These are phyloP conservation scores for Zaprionus camerounensis DNA, from an alignment of 1,140 invertebrate genomes.

Conservation along the genomic window DNA sequence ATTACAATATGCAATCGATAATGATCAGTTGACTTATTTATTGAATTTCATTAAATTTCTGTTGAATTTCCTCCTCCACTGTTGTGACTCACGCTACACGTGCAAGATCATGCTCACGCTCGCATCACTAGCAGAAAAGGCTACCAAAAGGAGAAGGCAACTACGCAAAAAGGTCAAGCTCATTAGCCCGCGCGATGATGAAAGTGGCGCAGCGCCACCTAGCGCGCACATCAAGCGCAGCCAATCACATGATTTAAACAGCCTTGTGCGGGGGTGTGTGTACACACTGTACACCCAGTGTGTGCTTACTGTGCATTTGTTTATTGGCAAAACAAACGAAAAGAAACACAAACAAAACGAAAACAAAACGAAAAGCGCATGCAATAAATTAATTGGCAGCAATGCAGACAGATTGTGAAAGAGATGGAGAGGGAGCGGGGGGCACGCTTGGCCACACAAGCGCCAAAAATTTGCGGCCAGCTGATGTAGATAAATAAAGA, in stretches of 20 bases:
- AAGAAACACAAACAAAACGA: constrained; percentile 43
- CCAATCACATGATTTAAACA: constrained; percentile 28
- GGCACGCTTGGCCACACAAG: constrained; percentile 7
- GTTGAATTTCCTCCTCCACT: not conserved
- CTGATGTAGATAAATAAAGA: constrained; percentile 39
- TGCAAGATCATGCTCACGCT: constrained; percentile 3
- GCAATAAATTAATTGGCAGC: constrained; percentile 57
- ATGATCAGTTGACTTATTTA: not conserved
- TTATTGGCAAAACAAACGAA: constrained; percentile 49
- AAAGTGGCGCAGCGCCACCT: constrained; percentile 39
- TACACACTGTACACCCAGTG: not conserved
- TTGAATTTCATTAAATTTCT: not conserved
- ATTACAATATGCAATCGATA: not conserved
- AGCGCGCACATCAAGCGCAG: constrained; percentile 34
- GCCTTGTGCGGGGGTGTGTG: constrained; percentile 2
- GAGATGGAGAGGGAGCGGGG: not conserved
- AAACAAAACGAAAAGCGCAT: constrained; percentile 51
- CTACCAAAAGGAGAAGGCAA: constrained; percentile 13
- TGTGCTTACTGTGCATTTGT: constrained; percentile 27
- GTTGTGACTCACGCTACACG: constrained; percentile 5
- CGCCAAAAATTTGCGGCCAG: constrained; percentile 29
- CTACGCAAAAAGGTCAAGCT: constrained; percentile 47
- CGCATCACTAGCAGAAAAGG: constrained; percentile 26
- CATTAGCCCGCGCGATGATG: constrained; percentile 40
- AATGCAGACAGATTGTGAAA: not conserved